Evolutionary conservation across 2,888 invertebrate species (phyloP).

Genomic region (Lymantria dispar): DNA sequence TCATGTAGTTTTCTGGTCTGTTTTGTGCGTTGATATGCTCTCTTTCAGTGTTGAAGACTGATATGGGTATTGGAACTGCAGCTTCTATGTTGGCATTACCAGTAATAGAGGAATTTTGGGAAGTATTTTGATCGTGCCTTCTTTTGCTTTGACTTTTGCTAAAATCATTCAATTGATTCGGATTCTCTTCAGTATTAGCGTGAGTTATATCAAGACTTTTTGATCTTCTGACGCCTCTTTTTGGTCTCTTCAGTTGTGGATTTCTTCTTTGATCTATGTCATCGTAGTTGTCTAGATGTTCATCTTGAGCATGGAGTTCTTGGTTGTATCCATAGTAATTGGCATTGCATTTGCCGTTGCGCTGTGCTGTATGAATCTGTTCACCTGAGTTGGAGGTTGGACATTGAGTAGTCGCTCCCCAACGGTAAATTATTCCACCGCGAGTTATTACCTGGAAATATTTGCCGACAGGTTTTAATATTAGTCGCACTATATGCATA

Average conservation of each 20-base stretch:
- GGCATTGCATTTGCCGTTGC: conserved; percentile 47
- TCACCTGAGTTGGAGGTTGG: conserved; percentile 49
- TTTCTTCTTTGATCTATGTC: neutral
- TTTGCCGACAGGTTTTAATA: no score
- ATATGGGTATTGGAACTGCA: neutral
- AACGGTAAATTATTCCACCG: conserved; percentile 70
- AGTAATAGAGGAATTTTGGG: neutral
- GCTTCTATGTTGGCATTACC: neutral
- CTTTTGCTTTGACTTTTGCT: neutral
- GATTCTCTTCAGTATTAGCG: neutral
- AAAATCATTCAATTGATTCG: neutral
- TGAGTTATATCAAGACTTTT: neutral
- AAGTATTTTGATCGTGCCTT: neutral
- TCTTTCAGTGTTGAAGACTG: neutral
- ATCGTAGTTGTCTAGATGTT: neutral
- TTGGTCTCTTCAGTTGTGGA: neutral
- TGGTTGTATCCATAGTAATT: conserved; percentile 9
- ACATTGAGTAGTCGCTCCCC: conserved; percentile 76
- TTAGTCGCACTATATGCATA: no score
- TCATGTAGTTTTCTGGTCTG: neutral
- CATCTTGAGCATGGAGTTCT: conserved; percentile 6
- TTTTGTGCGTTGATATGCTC: neutral
- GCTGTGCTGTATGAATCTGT: conserved; percentile 46
- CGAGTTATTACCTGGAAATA: conserved; percentile 65
- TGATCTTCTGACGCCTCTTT: neutral